Percentiles rank a stretch among this genome's conserved stretches.
Evolutionary conservation across 1,140 invertebrate species (phyloP).

Genomic region (Sycophila sp.): DNA sequence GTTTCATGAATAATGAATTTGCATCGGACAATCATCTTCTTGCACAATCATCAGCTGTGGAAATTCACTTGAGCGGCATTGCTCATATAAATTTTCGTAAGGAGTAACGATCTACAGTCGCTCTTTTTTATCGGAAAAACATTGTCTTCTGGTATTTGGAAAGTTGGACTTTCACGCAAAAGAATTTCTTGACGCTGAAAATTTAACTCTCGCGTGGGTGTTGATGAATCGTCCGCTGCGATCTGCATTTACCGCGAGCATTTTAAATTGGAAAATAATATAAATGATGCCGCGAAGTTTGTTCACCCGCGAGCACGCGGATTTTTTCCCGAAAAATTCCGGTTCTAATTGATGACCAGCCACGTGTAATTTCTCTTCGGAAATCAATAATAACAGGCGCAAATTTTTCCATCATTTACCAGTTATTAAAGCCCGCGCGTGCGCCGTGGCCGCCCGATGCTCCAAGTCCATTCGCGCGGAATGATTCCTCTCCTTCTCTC

Average conservation of each 20-base stretch:
- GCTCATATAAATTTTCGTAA: neutral
- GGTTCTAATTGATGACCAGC: too few species aligned
- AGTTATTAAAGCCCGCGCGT: too few species aligned
- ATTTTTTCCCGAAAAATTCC: too few species aligned
- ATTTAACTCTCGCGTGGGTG: neutral
- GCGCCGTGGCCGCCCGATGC: too few species aligned
- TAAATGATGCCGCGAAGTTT: neutral
- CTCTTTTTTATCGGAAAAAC: neutral
- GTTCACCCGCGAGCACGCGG: too few species aligned
- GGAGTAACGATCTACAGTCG: neutral
- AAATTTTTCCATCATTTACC: too few species aligned
- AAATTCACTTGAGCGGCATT: neutral
- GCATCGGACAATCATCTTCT: constrained; percentile 10
- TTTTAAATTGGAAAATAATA: neutral
- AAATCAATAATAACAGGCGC: too few species aligned
- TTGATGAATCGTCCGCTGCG: neutral
- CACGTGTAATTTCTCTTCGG: too few species aligned
- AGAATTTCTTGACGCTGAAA: neutral
- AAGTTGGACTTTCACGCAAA: neutral
- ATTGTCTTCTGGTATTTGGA: neutral
- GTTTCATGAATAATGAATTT: constrained; percentile 25
- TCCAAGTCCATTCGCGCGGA: constrained; percentile 5
- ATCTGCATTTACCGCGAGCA: neutral
- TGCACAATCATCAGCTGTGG: neutral
- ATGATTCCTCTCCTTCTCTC: constrained; percentile 2